A percentile compares a stretch with the other conserved stretches of the same genome.
phyloP scores from a whole-genome alignment of 2,888 invertebrate genomes.

The Zaprionus lineosus region DNA sequence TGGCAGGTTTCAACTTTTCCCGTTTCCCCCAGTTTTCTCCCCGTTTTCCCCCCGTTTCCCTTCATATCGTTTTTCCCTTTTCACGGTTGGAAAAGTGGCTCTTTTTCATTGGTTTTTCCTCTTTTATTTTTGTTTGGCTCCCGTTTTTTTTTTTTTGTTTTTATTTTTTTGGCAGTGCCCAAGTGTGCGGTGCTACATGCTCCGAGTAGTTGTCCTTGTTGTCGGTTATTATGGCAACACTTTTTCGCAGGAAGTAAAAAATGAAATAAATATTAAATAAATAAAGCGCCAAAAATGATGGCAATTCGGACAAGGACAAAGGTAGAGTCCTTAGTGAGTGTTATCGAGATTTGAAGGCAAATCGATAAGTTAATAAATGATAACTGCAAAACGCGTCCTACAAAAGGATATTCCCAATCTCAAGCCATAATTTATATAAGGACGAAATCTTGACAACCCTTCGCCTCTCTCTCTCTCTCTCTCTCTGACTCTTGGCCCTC shows the following conservation, averaged over 20 bases:
- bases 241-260: constrained; percentile 61
- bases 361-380: too few species aligned
- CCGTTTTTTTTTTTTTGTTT: constrained; percentile 16
- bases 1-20: constrained; percentile 47
- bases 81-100: too few species aligned
- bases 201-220: constrained; percentile 16
- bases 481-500: constrained; percentile 15
- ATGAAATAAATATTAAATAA: constrained; percentile 70
- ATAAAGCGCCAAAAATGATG: constrained; percentile 39
- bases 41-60: too few species aligned
- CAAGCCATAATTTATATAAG: too few species aligned
- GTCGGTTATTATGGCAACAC: constrained; percentile 16
- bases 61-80: too few species aligned
- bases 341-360: too few species aligned
- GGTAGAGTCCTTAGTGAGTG: too few species aligned
- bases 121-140: not conserved
- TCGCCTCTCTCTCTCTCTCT: too few species aligned
- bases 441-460: too few species aligned
- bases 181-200: constrained; percentile 40
- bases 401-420: too few species aligned
- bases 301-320: not conserved
- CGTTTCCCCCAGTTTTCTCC: too few species aligned
- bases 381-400: too few species aligned
- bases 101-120: constrained; percentile 18
- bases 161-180: constrained; percentile 34